Conservation (phyloP, 2,113 vertebrate species). For the Sterna hirundo region DNA sequence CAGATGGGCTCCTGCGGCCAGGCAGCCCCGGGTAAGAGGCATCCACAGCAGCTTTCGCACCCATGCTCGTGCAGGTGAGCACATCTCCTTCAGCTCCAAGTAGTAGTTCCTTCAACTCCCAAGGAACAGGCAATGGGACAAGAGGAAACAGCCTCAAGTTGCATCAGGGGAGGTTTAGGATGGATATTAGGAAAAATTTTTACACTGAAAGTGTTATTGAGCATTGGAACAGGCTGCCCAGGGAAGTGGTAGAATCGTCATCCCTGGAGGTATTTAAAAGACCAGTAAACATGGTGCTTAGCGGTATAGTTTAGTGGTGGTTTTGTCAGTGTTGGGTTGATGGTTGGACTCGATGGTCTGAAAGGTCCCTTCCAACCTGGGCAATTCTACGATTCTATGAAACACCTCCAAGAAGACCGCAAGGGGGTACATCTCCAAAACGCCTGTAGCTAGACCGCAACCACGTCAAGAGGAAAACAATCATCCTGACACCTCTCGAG, state of each 20-base stretch:
- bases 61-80: rapidly evolving
- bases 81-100: neutral
- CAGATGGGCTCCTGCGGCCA: neutral
- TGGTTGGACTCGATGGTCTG: neutral
- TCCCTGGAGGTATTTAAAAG: neutral
- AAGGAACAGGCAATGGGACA: neutral
- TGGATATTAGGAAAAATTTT: neutral
- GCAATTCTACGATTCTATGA: neutral
- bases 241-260: neutral
- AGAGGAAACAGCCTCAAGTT: neutral
- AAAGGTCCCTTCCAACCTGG: neutral
- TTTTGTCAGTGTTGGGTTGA: neutral
- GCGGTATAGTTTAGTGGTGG: neutral
- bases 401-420: neutral
- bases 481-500: neutral
- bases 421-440: rapidly evolving
- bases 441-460: neutral
- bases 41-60: neutral
- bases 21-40: neutral
- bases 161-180: neutral
- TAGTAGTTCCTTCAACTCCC: neutral
- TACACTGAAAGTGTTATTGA: neutral
- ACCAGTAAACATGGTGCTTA: neutral
- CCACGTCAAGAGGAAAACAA: neutral
- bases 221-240: neutral